Conservation (phyloP, 2,888 invertebrate genomes). For the Xanthia icteritia region DNA sequence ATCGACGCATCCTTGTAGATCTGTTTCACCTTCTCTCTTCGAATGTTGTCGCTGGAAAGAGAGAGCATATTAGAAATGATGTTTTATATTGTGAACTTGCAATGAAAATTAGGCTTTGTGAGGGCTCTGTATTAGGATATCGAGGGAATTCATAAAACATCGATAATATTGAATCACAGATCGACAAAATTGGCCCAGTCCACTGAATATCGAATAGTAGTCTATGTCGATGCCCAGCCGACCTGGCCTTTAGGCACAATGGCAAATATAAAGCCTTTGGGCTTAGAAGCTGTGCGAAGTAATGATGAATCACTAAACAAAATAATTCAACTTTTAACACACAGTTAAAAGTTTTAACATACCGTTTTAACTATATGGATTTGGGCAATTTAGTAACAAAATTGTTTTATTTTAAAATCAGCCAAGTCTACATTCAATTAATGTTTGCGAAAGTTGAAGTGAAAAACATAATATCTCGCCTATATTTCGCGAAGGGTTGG, state of each 20-base stretch:
- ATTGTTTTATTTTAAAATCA: too few relatives aligned
- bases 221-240: background rate
- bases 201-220: background rate
- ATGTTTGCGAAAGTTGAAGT: background rate
- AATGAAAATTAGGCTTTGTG: background rate
- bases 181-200: background rate
- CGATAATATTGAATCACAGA: background rate
- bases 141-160: background rate
- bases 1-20: constrained; percentile 95
- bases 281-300: too few relatives aligned
- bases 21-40: constrained; percentile 95
- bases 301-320: too few relatives aligned
- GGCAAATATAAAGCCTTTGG: background rate
- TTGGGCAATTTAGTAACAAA: too few relatives aligned
- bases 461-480: too few relatives aligned
- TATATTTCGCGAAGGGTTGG: background rate
- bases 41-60: constrained; percentile 93
- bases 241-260: background rate
- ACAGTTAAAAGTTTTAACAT: too few relatives aligned
- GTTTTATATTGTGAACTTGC: background rate
- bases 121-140: background rate
- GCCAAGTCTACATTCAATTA: too few relatives aligned
- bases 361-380: too few relatives aligned
- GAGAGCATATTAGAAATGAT: background rate
- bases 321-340: too few relatives aligned